Evolutionary conservation across 2,113 vertebrate genomes (phyloP), one percentile per base, ranked within the genome.

Genomic region (Notechis scutatus): DNA sequence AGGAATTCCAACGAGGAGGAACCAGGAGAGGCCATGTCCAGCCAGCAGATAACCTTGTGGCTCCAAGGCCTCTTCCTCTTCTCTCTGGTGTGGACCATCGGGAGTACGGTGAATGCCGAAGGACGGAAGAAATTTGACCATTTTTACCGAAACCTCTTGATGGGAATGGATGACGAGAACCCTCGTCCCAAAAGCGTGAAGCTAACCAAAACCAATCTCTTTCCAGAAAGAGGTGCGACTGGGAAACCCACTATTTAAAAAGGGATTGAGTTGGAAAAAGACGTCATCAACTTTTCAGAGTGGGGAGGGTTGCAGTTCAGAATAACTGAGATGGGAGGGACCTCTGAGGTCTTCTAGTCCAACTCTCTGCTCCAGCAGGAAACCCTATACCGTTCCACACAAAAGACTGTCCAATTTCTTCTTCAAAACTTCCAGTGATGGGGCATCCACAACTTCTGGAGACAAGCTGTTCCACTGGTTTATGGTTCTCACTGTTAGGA

Each of bases 61-160:
- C 98, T 99, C 24, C 99, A 99, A 94, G 97, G 97, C 5, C 96
- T 99, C 1, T 99, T 99, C 94, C 97, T 99, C 42, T 99, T 99
- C 47, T 97, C 98, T 9, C 94, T 98, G 92, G 98, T 99, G 34
- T 99, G 99, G 99, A 98, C 98, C 0, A 88, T 99, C 88, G 98
- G 98, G 0, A 98, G 98, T 92, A 98, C 98, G 91, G 98, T 99
- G 34, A 98, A 98, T 1, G 97, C 97, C 6, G 97, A 98, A 34
- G 98, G 98, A 96, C 98, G 98, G 69, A 98, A 97, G 92, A 99
- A 98, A 96, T 99, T 99, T 95, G 98, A 99, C 94, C 7, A 94
- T 0, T 99, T 98, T 97, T 99, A 98, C 95, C 98, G 99, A 26
- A 97, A 96, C 93, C 96, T 99, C 91, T 96, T 99, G 14, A 95